A percentile compares a stretch with the other conserved stretches of the same genome.
These are phyloP conservation scores for Spodoptera exigua DNA, from an alignment of 2,888 invertebrate genomes.

Conservation along the genomic window DNA sequence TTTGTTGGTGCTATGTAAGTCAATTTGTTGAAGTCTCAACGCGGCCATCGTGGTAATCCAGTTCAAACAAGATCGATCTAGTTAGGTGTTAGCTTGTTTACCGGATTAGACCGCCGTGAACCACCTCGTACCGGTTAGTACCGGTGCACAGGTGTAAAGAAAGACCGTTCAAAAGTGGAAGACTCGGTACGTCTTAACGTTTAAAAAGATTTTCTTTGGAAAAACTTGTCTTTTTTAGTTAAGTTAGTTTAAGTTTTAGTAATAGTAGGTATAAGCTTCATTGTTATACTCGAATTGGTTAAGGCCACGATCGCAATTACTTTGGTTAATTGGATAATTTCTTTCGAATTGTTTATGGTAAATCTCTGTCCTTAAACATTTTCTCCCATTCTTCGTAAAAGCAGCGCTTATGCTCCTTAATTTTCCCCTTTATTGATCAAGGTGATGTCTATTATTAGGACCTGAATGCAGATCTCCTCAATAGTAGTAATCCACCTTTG, in stretches of 20 bases:
- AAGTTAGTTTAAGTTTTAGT: slow-evolving; percentile 27
- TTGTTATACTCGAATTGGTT: too few species aligned
- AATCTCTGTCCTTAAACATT: too few species aligned
- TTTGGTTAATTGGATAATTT: too few species aligned
- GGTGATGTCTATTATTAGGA: too few species aligned
- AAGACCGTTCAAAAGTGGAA: slow-evolving; percentile 12
- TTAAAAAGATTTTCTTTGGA: slow-evolving; percentile 27
- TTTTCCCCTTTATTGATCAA: too few species aligned
- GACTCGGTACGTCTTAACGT: slow-evolving; percentile 9
- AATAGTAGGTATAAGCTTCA: slow-evolving; percentile 21
- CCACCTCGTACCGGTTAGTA: slow-evolving; percentile 53
- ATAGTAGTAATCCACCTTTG: too few species aligned
- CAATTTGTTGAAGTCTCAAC: slow-evolving; percentile 74
- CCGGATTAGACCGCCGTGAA: slow-evolving; percentile 62
- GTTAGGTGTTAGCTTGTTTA: slow-evolving; percentile 75
- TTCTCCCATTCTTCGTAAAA: too few species aligned
- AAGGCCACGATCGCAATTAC: too few species aligned
- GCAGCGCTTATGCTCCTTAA: too few species aligned
- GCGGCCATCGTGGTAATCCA: slow-evolving; percentile 73
- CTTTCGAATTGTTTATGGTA: too few species aligned
- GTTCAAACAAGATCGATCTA: slow-evolving; percentile 75
- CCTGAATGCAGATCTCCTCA: too few species aligned
- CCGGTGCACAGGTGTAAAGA: slow-evolving; percentile 39
- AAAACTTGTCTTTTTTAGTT: slow-evolving; percentile 26
- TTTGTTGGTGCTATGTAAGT: slow-evolving; percentile 76